Conservation (phyloP, 2,113 vertebrate species). For the Grammomys dolichurus region DNA sequence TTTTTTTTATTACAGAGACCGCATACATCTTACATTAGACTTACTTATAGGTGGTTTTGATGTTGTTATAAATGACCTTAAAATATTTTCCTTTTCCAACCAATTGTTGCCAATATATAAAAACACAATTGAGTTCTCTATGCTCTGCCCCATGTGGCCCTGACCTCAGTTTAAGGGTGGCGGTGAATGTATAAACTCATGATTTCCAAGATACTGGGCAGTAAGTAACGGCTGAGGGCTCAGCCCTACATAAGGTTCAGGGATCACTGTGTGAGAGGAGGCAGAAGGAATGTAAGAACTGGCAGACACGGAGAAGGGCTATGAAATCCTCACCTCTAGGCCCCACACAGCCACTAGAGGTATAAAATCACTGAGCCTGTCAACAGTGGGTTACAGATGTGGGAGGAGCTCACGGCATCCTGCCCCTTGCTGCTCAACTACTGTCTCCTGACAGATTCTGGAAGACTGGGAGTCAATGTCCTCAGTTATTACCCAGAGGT, state of each 20-base stretch:
- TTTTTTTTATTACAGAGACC: neutral
- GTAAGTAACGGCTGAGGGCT: neutral
- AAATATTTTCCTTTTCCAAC: neutral
- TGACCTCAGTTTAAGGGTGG: neutral
- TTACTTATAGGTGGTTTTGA: neutral
- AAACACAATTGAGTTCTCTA: neutral
- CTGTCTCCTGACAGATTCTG: neutral
- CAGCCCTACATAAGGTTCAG: neutral
- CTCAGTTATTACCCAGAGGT: neutral
- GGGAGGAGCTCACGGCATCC: neutral
- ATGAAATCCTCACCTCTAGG: neutral
- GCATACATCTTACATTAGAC: neutral
- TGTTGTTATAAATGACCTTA: neutral
- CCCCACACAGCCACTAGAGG: rapidly evolving
- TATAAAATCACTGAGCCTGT: neutral
- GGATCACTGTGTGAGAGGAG: neutral
- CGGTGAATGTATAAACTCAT: neutral
- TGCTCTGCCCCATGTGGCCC: neutral
- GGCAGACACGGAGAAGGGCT: neutral
- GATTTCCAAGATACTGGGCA: neutral
- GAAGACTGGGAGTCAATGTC: neutral
- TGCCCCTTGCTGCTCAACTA: neutral
- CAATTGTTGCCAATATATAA: neutral
- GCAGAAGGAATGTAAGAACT: neutral
- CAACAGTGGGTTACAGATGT: no score